A percentile compares a stretch with the other conserved stretches of the same genome.
These are phyloP conservation scores for Pharmacophagus antenor DNA, from an alignment of 2,888 invertebrate genomes.

Conservation along the genomic window DNA sequence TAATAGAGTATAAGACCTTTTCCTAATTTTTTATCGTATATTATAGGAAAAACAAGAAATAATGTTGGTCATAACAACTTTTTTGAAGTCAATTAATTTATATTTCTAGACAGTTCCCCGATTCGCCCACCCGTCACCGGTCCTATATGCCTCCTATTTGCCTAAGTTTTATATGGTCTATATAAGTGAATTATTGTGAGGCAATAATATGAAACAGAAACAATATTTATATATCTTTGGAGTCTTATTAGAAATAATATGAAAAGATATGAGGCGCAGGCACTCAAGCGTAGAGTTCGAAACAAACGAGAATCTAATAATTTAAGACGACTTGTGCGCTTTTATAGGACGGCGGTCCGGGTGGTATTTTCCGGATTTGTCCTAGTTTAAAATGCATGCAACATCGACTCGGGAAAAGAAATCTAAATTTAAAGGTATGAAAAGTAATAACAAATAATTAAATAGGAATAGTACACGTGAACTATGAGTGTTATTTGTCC, in stretches of 20 bases:
- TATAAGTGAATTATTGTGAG: too few species aligned
- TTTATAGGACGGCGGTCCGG: conserved; percentile 26
- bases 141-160: too few species aligned
- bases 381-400: conserved; percentile 28
- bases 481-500: background rate
- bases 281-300: background rate
- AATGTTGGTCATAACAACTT: too few species aligned
- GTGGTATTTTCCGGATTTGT: conserved; percentile 23
- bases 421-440: conserved; percentile 19
- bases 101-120: too few species aligned
- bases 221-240: background rate
- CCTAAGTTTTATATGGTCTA: too few species aligned
- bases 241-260: background rate
- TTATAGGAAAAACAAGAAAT: too few species aligned
- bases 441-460: background rate
- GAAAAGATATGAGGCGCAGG: background rate
- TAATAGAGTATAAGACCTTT: too few species aligned
- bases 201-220: background rate
- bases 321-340: conserved; percentile 18
- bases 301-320: conserved; percentile 10
- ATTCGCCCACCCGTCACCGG: too few species aligned
- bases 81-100: too few species aligned
- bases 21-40: too few species aligned
- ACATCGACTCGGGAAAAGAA: conserved; percentile 11
- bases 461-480: background rate